Evolutionary conservation across 2,888 invertebrate genomes (phyloP).

Genomic region (Galerucella pusilla): DNA sequence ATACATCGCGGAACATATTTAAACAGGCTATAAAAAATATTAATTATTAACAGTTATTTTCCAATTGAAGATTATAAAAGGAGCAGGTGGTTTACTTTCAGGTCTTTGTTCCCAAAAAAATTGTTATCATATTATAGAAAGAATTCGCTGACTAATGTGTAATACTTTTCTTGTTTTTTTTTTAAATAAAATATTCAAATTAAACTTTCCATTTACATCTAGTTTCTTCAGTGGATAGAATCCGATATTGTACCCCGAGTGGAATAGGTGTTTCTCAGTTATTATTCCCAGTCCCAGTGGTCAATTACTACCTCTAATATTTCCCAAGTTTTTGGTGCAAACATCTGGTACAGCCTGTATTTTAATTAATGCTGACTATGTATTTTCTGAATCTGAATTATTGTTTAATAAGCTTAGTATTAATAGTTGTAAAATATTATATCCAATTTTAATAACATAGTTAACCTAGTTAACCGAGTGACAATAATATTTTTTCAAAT

Average conservation of each 20-base stretch:
- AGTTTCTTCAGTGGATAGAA: not conserved
- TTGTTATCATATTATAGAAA: not conserved
- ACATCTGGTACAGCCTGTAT: too few species aligned
- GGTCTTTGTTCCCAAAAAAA: slow-evolving; percentile 2
- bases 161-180: not conserved
- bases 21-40: not conserved
- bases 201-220: not conserved
- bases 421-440: not conserved
- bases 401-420: not conserved
- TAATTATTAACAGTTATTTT: not conserved
- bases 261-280: too few species aligned
- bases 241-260: not conserved
- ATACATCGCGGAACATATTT: not conserved
- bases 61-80: not conserved
- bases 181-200: not conserved
- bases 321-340: too few species aligned
- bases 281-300: too few species aligned
- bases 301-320: too few species aligned
- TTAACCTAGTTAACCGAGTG: not conserved
- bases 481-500: not conserved
- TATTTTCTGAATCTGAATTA: too few species aligned
- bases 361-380: not conserved
- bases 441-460: too few species aligned
- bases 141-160: not conserved
- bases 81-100: slow-evolving; percentile 1